Base-by-base conservation (phyloP, 2,113 vertebrate species). In the Oreochromis niloticus region DNA sequence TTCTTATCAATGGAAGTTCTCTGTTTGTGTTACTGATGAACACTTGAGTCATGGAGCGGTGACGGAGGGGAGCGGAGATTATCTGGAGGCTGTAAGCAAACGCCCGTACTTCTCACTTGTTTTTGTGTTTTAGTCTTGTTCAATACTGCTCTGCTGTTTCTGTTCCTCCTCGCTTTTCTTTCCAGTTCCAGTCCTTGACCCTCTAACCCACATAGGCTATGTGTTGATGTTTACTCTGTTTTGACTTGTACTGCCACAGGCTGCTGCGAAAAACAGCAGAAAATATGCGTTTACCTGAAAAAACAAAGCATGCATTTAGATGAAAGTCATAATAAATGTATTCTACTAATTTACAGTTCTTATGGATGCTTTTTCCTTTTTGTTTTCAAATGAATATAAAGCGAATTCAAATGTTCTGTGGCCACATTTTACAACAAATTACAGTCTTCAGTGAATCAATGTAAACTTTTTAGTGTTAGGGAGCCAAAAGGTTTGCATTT, bases 41-140 rank as follows among this genome's bases (percentile, higher is more conserved):
- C 36, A 66, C 19, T 22, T 3, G 22, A 68, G 75, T 13, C 27
- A 59, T 30, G 79, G 24, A 54, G 59, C 14, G n/a, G 34, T 48
- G 71, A 50, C 32, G 55, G 16, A 13, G 34, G 63, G 57, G 50
- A 79, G 27, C 39, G 52, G 24, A 43, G 12, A 19, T 19, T 56
- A 6, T 36, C 73, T 17, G 75, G 6, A 57, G 19, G 36, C 59
- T 85, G 92, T 93, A 71, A 93, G 91, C 82, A 59, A 24, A 43
- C 50, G 5, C 10, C 22, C 48, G 43, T 79, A n/a, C 10, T 55
- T 41, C 48, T 24, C 5, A 32, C 48, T 57, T 82, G 16, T 11
- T 48, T 36, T 52, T 24, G 6, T 59, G 9, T 11, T 48, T 80
- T 4, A 50, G n/a, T 71, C 9, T 19, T 68, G 30, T 79, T 36